phyloP scores from a whole-genome alignment of 2,888 invertebrate genomes.

The Acrocyrtus sp. region DNA sequence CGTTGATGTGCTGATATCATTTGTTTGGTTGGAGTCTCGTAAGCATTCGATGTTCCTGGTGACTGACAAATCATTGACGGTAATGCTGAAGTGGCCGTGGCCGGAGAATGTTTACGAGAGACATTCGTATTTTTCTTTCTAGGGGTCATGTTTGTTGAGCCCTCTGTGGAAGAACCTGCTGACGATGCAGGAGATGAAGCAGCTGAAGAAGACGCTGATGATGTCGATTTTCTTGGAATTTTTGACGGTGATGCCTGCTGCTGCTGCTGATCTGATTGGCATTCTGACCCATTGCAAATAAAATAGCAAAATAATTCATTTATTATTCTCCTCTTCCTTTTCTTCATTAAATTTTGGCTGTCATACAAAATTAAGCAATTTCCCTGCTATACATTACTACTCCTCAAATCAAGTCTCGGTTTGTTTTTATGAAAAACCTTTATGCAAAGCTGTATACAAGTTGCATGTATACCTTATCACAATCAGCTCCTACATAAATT shows the following conservation, averaged over 20 bases:
- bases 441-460: too few relatives aligned
- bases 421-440: neutral
- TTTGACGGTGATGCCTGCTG: constrained; percentile 64
- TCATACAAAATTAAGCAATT: neutral
- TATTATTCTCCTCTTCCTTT: neutral
- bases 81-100: constrained; percentile 23
- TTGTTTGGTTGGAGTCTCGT: constrained; percentile 62
- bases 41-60: constrained; percentile 58
- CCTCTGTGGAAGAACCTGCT: constrained; percentile 37
- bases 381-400: too few relatives aligned
- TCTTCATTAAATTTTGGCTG: neutral
- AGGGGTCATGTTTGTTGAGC: constrained; percentile 47
- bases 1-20: constrained; percentile 41
- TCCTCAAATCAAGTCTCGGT: constrained; percentile 4
- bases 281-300: constrained; percentile 65
- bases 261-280: constrained; percentile 39
- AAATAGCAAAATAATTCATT: too few relatives aligned
- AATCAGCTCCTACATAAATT: too few relatives aligned
- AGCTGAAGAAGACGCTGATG: constrained; percentile 44
- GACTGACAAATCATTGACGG: constrained; percentile 56
- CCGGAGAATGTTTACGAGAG: constrained; percentile 64
- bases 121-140: constrained; percentile 38
- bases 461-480: too few relatives aligned
- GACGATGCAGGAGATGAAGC: constrained; percentile 39
- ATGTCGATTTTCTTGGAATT: constrained; percentile 49